Evolutionary conservation across 2,113 vertebrate genomes (phyloP), one percentile per base, ranked within the genome.

Genomic region (Megaceryle torquata): DNA sequence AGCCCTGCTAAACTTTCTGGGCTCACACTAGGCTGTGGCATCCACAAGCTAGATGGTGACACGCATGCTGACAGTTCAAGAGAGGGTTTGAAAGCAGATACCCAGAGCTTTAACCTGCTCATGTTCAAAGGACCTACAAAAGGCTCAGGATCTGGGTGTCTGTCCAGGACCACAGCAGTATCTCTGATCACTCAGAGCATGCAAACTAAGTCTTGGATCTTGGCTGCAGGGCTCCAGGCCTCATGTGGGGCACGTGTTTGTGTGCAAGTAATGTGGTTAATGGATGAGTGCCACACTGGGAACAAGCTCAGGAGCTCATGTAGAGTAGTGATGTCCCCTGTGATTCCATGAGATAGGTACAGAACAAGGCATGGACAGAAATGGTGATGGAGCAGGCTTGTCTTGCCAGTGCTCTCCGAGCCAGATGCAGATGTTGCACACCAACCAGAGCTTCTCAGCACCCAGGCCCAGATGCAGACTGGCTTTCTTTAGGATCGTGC

Each of bases 231-330:
- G 46, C 57, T 83, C 29, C 56, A 57, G 61, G 19, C 41, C 24
- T 54, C 25, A 29, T 0, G 6, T 59, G 43, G n/a, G 26, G 18
- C 26, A 44, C 2, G 13, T 13, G 20, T 67, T 75, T 4, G 0
- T 33, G 60, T 61, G 54, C 2, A 5, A 80, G n/a, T 25, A 69
- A 33, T 0, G 3, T 25, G 68, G 26, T 59, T 37, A n/a, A 54
- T 25, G 71, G 56, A 25, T 20, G 69, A 65, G 64, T 31, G 50
- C 21, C 19, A 22, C n/a, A 41, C 21, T 15, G 31, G 56, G 41
- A 28, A 41, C n/a, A 54, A 64, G 77, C 15, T 91, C 21, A 28
- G n/a, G 64, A 64, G 77, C 15, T 91, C 28, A 28, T n/a, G 60
- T 8, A 43, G 28, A 56, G 51, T n/a, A 79, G 53, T 26, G 22